Evolutionary conservation across 53 echinoderm and acorn worm species (phyloP), one percentile per base, ranked within the genome.

Genomic region (Pentamera pediparva): DNA sequence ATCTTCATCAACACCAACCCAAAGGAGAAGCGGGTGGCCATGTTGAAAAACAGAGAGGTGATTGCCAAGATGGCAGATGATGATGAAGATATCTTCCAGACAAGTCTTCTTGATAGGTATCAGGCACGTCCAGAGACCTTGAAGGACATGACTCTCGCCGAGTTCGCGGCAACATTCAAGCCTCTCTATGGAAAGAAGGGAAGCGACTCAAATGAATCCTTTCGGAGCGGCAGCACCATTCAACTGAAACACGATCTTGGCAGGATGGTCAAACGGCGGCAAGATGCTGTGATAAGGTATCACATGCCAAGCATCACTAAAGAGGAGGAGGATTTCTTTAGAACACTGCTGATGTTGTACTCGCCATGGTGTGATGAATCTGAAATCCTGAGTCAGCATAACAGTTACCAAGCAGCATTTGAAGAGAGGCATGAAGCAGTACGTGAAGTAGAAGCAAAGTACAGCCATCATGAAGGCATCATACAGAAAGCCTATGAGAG

Each of bases 301-400:
- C 67, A 65, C 30, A 35, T 18, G 22, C 50, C 50, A 37, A 78
- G 26, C 25, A 39, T 58, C 30, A 10, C 10, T 10, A 70, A 53
- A 38, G 35, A 81, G 3, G 26, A 30, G 32, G 74, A 81, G 27
- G 37, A 59, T 3, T 74, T 39, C 41, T 73, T n/a, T 20, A 51
- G 50, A 6, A 33, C 55, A 4, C 12, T 52, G 37, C 45, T 82
- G 6, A 74, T 81, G 73, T 20, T 81, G 49, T 81, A 61, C 81
- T 13, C 35, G 22, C 51, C 81, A 17, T 81, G 81, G 81, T 32
- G 74, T n/a, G 12, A 69, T 13, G 81, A 81, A 71, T 29, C 39
- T 5, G 28, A 78, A 13, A 24, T 71, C 10, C 39, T 26, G 40
- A 17, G 37, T 18, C 7, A 58, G 33, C 48, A 73, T 40, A 36